Base-by-base conservation (phyloP, 2,797 vertebrate genomes). In the Oreochromis mossambicus region DNA sequence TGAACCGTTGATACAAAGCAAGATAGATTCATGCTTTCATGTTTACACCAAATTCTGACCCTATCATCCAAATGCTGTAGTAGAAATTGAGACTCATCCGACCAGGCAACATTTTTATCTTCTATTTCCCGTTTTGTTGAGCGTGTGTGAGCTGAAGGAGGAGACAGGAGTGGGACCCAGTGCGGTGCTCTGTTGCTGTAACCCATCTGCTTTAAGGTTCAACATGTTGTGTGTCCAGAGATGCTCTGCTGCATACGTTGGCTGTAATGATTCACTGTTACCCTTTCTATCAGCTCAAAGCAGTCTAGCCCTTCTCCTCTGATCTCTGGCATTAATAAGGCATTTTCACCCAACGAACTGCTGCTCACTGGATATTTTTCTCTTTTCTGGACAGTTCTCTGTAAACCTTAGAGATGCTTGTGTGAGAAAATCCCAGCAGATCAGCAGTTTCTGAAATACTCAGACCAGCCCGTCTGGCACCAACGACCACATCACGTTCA, bases 361-460 rank as follows among this genome's bases (percentile, higher is more conserved):
- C 63, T 24, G 63, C 63, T 68, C 36, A 38, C n/a, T 41, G 36
- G n/a, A 66, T 21, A 66, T 8, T 38, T 52, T 38, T 32, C 29
- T 58, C 55, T 10, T 0, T 34, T 61, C 56, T 61, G 63, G 63
- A 14, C 63, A 3, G 2, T 14, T 0, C 36, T 66, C 36, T 66
- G 1, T 41, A 68, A 68, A 68, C 63, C 36, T 13, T 24, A 43
- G n/a, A 43, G 36, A 15, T 43, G n/a, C 5, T 43, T 43, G 36
- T 68, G 36, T 68, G 63, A 24, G 36, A 4, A 68, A 0, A 36
- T 63, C 58, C 58, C 32, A 63, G 58, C 2, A 70, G 38, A 43
- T 36, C 12, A 63, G 1, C 21, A 70, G 14, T 46, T 43, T 70
- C 21, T 70, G 38, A 70, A 70, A 70, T 1, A 7, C 38, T 70